A percentile compares a stretch with the other conserved stretches of the same genome.
Evolutionary conservation across 2,113 vertebrate species (phyloP).

Genomic region (Corythoichthys haematopterus): DNA sequence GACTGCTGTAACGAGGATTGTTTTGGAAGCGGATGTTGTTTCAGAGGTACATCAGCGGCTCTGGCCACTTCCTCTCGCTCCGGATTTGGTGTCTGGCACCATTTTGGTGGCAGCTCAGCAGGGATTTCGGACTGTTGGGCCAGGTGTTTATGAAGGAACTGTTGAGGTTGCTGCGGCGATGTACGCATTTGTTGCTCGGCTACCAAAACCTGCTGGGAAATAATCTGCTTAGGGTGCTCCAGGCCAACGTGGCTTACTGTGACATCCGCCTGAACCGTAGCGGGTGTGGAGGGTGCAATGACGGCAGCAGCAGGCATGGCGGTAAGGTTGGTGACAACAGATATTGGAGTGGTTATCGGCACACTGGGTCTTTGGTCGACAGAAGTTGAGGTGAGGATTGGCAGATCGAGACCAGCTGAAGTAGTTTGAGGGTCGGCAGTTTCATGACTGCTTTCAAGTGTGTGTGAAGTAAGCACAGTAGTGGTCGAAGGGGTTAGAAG

Average conservation of each 20-base stretch:
- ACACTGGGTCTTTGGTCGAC: conserved; percentile 25
- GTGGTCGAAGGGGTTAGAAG: conserved; percentile 51
- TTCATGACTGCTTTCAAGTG: conserved; percentile 41
- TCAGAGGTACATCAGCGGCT: conserved; percentile 38
- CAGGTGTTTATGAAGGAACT: conserved; percentile 37
- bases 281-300: conserved; percentile 24
- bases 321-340: conserved; percentile 27
- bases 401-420: conserved; percentile 27
- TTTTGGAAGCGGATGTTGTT: conserved; percentile 53
- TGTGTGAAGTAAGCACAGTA: conserved; percentile 25
- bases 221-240: conserved; percentile 42
- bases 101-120: conserved; percentile 40
- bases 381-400: conserved; percentile 22
- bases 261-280: conserved; percentile 16
- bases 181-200: conserved; percentile 28
- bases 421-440: conserved; percentile 27
- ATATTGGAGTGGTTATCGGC: conserved; percentile 27
- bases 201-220: conserved; percentile 28
- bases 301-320: conserved; percentile 17
- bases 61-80: conserved; percentile 41
- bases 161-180: conserved; percentile 49
- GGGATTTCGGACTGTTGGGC: conserved; percentile 47
- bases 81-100: conserved; percentile 41
- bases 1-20: conserved; percentile 66
- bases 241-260: conserved; percentile 25